Conservation (phyloP, 2,113 vertebrate genomes). For the Dipodomys merriami region DNA sequence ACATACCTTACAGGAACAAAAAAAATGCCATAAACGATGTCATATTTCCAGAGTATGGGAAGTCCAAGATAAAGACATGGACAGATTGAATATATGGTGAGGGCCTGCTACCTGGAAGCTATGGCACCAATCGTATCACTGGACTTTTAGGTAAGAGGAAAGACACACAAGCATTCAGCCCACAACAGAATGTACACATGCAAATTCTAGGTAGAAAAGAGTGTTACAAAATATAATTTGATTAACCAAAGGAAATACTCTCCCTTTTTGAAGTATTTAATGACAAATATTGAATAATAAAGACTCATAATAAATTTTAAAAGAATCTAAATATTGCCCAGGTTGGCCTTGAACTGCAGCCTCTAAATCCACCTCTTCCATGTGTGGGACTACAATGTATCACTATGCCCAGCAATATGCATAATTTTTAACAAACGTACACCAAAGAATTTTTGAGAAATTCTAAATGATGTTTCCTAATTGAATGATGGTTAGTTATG, state of each 20-base stretch:
- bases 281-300: background rate
- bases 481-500: conserved; percentile 1
- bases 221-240: background rate
- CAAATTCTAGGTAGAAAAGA: background rate
- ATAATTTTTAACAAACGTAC: conserved; percentile 18
- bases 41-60: background rate
- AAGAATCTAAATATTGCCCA: background rate
- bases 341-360: too few species aligned
- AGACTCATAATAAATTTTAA: conserved; percentile 3
- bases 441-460: conserved; percentile 38
- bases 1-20: background rate
- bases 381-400: too few species aligned
- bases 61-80: background rate
- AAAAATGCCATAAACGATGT: background rate
- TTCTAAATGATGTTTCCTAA: background rate
- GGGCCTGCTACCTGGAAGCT: background rate
- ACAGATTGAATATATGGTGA: background rate
- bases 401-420: too few species aligned
- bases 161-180: background rate
- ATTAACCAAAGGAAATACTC: background rate
- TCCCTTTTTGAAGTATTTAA: conserved; percentile 9
- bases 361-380: too few species aligned
- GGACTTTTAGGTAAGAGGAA: too few species aligned
- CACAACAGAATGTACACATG: too few species aligned
- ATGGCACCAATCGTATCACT: too few species aligned